Evolutionary conservation across 2,888 invertebrate species (phyloP).

Genomic region (Argyresthia goedartella): DNA sequence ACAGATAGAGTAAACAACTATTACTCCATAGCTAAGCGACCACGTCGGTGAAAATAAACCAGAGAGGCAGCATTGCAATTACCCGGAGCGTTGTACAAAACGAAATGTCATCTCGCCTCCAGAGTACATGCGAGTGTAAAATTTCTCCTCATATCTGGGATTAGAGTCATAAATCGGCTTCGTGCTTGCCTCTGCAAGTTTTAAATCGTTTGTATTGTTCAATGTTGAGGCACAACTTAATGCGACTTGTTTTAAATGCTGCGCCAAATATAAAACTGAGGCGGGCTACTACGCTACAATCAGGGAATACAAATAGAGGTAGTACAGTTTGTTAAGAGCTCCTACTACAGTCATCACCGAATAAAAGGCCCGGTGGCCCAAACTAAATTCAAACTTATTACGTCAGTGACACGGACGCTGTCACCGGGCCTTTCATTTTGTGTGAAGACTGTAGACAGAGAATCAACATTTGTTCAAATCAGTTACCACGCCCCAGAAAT

Average conservation of each 20-base stretch:
- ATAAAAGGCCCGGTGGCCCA: no score
- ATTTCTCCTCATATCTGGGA: slow-evolving; percentile 49
- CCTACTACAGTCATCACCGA: no score
- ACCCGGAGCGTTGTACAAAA: slow-evolving; percentile 32
- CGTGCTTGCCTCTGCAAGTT: slow-evolving; percentile 35
- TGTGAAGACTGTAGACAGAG: no score
- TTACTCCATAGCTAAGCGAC: no score
- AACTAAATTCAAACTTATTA: no score
- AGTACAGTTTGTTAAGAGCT: not conserved
- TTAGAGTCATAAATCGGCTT: slow-evolving; percentile 48
- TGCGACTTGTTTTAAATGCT: slow-evolving; percentile 45
- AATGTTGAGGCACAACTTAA: slow-evolving; percentile 45
- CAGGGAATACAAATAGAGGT: not conserved
- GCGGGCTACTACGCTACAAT: slow-evolving; percentile 5
- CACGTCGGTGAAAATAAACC: no score
- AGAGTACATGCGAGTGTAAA: slow-evolving; percentile 34
- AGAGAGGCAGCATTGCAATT: slow-evolving; percentile 27
- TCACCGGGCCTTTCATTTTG: no score
- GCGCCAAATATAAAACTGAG: slow-evolving; percentile 48
- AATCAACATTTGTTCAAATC: no score
- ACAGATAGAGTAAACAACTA: no score
- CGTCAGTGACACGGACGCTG: no score
- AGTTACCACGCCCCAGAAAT: no score
- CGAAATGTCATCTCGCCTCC: slow-evolving; percentile 25
- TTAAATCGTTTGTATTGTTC: slow-evolving; percentile 53